Base-by-base conservation (phyloP, 2,113 vertebrate species). In the Salvelinus sp. region DNA sequence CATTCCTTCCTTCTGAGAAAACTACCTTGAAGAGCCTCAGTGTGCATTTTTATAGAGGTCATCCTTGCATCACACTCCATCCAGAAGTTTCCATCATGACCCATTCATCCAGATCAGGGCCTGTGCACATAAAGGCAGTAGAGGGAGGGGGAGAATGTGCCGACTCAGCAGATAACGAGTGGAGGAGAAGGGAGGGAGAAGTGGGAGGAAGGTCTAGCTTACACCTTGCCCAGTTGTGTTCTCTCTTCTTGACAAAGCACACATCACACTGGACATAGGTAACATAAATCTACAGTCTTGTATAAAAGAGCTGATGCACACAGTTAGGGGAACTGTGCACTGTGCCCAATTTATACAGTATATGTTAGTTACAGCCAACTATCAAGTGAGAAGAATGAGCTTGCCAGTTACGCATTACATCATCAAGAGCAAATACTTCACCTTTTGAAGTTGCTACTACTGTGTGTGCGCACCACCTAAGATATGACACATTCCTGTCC, bases 321-420 rank as follows among this genome's bases (percentile, higher is more conserved):
- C 75, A 81, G 64, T 88, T 82, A 67, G 66, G 82, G 83, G 80
- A 90, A 91, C 87, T 92, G 70, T 22, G 72, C 87, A 88, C 87
- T 92, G 89, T 90, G 77, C 66, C 48, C 74, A 63, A 22, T 74
- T 85, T 76, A 79, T 86, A 82, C 60, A 64, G 47, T 73, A 60
- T 84, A 83, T 72, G 77, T 78, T 75, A 82, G 81, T 18, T 83
- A 38, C 68, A 77, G 84, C 78, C 84, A 88, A 84, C 76, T 76
- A 75, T 84, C 77, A 79, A 82, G 78, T 78, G 48, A 77, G 71
- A 60, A 75, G 73, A 80, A 80, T 73, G 50, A 67, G 48, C 75
- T 75, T 5, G 23, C 33, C n/a, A 27, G 54, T 70, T 18, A 30
- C 62, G 73, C 78, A 33, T 28, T 30, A 12, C 54, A 83, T 79